Percentiles rank a stretch among this genome's conserved stretches.
Conservation (phyloP, 2,113 vertebrate genomes). For the Tragelaphus imberbis region DNA sequence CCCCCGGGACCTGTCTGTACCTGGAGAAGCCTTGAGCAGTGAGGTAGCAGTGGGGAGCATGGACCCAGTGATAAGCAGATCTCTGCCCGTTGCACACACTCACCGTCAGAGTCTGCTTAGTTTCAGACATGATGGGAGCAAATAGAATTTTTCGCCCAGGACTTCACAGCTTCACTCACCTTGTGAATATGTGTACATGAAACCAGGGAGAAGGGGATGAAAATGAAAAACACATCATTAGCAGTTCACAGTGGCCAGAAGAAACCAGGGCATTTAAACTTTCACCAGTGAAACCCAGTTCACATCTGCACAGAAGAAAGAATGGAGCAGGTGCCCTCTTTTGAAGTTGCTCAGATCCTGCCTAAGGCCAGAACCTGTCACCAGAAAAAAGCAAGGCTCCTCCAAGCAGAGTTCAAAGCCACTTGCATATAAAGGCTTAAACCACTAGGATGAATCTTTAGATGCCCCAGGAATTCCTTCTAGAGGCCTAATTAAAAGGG, state of each 20-base stretch:
- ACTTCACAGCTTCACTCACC: not conserved
- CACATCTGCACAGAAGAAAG: not conserved
- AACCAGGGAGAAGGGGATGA: not conserved
- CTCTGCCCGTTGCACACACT: fast-evolving
- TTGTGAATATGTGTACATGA: not conserved
- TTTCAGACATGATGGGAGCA: not conserved
- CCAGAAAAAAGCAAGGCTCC: conserved; percentile 29
- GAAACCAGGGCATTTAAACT: conserved; percentile 64
- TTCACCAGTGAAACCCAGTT: not conserved
- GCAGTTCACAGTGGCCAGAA: not conserved
- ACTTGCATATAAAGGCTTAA: not conserved
- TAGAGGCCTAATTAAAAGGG: not conserved
- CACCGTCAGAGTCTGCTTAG: not conserved
- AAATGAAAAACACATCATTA: not conserved
- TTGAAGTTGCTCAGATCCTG: not conserved
- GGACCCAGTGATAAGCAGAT: no score
- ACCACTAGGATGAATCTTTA: not conserved
- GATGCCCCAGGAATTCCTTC: not conserved
- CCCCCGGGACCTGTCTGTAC: not conserved
- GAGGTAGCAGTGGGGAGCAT: not conserved
- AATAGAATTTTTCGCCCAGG: not conserved
- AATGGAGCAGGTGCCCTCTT: not conserved
- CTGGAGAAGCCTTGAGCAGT: not conserved
- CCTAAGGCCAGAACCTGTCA: conserved; percentile 18
- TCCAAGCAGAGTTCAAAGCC: conserved; percentile 23